Percentiles rank a stretch among this genome's conserved stretches.
These are phyloP conservation scores for Agrochola circellaris DNA, from an alignment of 2,888 invertebrate species.

Conservation along the genomic window DNA sequence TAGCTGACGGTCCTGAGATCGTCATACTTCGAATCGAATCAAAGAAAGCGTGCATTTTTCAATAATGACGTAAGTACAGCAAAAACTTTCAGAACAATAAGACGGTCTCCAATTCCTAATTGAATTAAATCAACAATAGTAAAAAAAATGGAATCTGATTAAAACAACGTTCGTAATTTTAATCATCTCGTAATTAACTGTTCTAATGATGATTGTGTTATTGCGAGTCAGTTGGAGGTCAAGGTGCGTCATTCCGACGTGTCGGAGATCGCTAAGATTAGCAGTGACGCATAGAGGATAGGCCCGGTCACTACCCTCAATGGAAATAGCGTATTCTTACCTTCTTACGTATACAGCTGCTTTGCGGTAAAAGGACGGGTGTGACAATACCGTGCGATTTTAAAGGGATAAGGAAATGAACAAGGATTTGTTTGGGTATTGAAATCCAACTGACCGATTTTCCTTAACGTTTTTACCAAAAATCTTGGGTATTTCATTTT, in stretches of 20 bases:
- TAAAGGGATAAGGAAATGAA: constrained; percentile 32
- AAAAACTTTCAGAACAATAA: constrained; percentile 15
- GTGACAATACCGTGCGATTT: constrained; percentile 24
- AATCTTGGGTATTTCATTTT: background rate
- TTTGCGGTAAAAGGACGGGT: constrained; percentile 41
- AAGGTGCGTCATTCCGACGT: constrained; percentile 75
- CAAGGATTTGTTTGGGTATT: constrained; percentile 16
- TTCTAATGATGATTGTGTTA: constrained; percentile 68
- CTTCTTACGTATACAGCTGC: constrained; percentile 40
- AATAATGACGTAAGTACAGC: background rate
- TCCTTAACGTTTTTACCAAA: constrained; percentile 7
- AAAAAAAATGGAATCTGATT: constrained; percentile 44
- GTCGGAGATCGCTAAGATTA: constrained; percentile 81
- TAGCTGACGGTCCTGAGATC: background rate
- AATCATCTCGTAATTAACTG: constrained; percentile 63
- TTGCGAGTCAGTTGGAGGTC: constrained; percentile 80
- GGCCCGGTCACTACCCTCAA: constrained; percentile 77
- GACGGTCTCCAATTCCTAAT: constrained; percentile 10
- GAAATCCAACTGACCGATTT: constrained; percentile 12
- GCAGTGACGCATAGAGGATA: constrained; percentile 80
- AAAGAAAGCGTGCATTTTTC: background rate
- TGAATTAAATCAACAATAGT: constrained; percentile 34
- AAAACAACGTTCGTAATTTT: constrained; percentile 39
- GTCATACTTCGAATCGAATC: background rate
- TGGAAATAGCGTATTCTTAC: constrained; percentile 53